Percentiles rank a stretch among this genome's conserved stretches.
Evolutionary conservation across 2,113 vertebrate species (phyloP).

Genomic region (Lepidothrix coronata): DNA sequence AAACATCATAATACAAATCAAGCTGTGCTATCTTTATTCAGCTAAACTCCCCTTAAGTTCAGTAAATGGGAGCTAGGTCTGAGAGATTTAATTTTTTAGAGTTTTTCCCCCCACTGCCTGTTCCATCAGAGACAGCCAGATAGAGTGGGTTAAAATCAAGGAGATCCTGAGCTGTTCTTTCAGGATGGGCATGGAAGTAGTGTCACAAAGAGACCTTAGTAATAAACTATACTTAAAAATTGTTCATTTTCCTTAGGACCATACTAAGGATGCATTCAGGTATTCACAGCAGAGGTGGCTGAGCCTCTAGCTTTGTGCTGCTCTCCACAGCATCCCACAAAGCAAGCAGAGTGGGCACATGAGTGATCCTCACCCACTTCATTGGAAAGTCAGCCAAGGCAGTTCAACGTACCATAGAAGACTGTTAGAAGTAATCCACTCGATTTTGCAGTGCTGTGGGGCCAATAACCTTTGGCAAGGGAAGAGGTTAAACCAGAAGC

Average conservation of each 20-base stretch:
- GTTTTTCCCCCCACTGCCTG: neutral
- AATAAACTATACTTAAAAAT: neutral
- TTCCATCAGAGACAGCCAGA: neutral
- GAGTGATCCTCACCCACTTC: neutral
- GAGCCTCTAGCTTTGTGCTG: neutral
- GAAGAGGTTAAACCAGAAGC: slow-evolving; percentile 20
- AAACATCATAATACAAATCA: neutral
- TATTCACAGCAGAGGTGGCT: neutral
- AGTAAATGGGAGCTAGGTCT: neutral
- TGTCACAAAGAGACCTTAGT: neutral
- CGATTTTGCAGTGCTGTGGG: slow-evolving; percentile 1
- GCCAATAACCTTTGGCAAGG: slow-evolving; percentile 7
- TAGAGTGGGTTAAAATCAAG: neutral
- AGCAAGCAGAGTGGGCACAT: neutral
- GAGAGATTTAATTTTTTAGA: neutral
- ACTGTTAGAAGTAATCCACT: neutral
- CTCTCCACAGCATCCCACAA: neutral
- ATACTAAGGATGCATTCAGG: neutral
- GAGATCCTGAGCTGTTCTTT: neutral
- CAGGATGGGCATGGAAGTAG: neutral
- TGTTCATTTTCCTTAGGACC: neutral
- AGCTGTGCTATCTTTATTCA: neutral
- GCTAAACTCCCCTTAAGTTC: neutral
- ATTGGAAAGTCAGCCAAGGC: neutral
- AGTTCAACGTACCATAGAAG: neutral